Conservation (phyloP, 1,140 invertebrate species). For the Conopomorpha cramerella region DNA sequence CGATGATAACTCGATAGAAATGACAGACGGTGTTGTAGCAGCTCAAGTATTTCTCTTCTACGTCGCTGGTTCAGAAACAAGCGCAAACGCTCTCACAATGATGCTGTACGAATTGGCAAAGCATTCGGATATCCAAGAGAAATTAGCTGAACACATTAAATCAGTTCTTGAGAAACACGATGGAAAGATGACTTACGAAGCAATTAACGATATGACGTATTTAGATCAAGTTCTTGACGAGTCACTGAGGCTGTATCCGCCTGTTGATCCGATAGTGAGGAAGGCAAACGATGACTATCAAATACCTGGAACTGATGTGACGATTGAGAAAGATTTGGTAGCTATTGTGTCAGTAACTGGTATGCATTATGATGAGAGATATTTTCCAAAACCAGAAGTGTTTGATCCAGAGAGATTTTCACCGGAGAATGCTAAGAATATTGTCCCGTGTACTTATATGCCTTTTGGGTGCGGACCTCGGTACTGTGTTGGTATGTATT, state of each 20-base stretch:
- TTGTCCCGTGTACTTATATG: slow-evolving; percentile 55
- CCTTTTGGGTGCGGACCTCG: slow-evolving; percentile 70
- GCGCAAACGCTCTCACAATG: slow-evolving; percentile 47
- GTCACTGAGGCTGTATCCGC: slow-evolving; percentile 28
- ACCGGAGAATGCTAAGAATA: slow-evolving; percentile 16
- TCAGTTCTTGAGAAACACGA: slow-evolving; percentile 16
- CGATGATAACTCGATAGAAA: too few species aligned
- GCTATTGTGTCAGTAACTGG: slow-evolving; percentile 24
- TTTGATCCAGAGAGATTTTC: slow-evolving; percentile 60
- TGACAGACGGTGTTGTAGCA: background rate
- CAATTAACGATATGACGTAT: slow-evolving; percentile 23
- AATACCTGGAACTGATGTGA: slow-evolving; percentile 21
- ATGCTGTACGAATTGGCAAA: slow-evolving; percentile 48
- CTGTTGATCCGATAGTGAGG: slow-evolving; percentile 23
- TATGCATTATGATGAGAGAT: slow-evolving; percentile 49
- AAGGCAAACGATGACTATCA: slow-evolving; percentile 25
- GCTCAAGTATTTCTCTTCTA: slow-evolving; percentile 56
- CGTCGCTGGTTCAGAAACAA: slow-evolving; percentile 63
- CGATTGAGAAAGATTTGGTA: slow-evolving; percentile 15
- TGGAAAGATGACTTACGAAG: slow-evolving; percentile 21
- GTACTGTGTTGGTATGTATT: slow-evolving; percentile 51
- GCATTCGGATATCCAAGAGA: slow-evolving; percentile 58
- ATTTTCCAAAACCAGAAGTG: slow-evolving; percentile 46
- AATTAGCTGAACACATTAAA: slow-evolving; percentile 55
- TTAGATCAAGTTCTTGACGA: slow-evolving; percentile 29